A percentile compares a stretch with the other conserved stretches of the same genome.
phyloP scores from a whole-genome alignment of 2,797 vertebrate genomes.

The Lagodon rhomboides region DNA sequence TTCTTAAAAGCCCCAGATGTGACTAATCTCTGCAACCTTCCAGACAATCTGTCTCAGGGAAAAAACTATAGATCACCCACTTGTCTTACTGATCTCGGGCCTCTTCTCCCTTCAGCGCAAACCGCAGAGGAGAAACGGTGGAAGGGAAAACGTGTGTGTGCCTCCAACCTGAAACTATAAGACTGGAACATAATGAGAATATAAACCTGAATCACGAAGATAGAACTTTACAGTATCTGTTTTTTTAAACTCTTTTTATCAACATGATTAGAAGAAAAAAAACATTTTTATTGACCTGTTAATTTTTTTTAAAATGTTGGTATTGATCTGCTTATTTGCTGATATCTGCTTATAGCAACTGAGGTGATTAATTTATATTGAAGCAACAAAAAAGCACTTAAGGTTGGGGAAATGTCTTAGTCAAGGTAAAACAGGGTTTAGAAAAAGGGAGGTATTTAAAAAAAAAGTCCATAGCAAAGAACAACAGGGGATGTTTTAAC shows the following conservation, averaged over 20 bases:
- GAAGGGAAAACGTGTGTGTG: slow-evolving; percentile 26
- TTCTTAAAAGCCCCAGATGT: slow-evolving; percentile 90
- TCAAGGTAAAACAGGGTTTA: too few relatives aligned
- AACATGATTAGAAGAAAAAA: background rate
- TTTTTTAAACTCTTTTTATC: background rate
- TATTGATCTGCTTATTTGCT: background rate
- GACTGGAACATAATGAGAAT: background rate
- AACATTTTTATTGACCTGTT: background rate
- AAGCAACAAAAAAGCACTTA: too few relatives aligned
- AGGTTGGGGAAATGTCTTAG: background rate
- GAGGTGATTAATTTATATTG: background rate
- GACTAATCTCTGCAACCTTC: slow-evolving; percentile 90
- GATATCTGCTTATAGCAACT: background rate
- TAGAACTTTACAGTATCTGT: background rate
- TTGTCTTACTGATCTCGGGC: slow-evolving; percentile 81
- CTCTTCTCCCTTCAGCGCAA: slow-evolving; percentile 48
- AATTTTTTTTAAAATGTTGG: too few relatives aligned
- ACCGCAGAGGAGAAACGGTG: slow-evolving; percentile 42
- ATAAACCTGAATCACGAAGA: background rate
- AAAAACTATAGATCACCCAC: slow-evolving; percentile 88
- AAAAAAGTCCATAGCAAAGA: too few relatives aligned
- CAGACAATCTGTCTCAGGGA: slow-evolving; percentile 85
- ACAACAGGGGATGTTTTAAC: too few relatives aligned
- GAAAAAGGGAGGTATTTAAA: too few relatives aligned
- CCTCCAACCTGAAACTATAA: background rate